Evolutionary conservation across 2,888 invertebrate genomes (phyloP).

Genomic region (Nomada hirtipes): DNA sequence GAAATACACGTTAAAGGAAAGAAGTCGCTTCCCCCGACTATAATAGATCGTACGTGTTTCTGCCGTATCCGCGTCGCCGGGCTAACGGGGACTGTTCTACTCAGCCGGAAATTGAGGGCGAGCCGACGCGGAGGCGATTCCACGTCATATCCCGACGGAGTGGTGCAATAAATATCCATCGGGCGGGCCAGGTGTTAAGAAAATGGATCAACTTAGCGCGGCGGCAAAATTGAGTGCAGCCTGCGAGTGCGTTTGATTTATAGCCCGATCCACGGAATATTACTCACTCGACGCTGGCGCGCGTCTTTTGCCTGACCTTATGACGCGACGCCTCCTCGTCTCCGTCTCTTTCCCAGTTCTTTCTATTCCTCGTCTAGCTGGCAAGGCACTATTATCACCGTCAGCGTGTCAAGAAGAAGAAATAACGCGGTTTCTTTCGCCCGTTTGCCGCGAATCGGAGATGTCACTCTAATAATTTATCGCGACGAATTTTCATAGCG

Average conservation of each 20-base stretch:
- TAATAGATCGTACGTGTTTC: conserved; percentile 10
- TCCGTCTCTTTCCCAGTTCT: neutral
- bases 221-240: conserved; percentile 62
- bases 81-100: conserved; percentile 58
- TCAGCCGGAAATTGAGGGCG: conserved; percentile 46
- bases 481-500: conserved; percentile 3
- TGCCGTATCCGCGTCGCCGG: conserved; percentile 3
- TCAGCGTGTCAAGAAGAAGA: conserved; percentile 6
- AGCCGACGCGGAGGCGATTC: conserved; percentile 11
- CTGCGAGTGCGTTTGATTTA: conserved; percentile 61
- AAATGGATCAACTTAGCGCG: conserved; percentile 65
- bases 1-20: too few species aligned
- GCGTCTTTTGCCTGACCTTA: conserved; percentile 51
- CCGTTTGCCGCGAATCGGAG: neutral
- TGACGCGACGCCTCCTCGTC: conserved; percentile 11
- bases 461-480: conserved; percentile 23
- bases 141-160: conserved; percentile 52
- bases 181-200: conserved; percentile 68
- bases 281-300: conserved; percentile 58
- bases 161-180: conserved; percentile 70
- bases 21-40: conserved; percentile 3
- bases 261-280: conserved; percentile 55
- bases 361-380: neutral
- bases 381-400: conserved; percentile 20
- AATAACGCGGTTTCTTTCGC: conserved; percentile 34